Percentiles rank a stretch among this genome's conserved stretches.
phyloP scores from a whole-genome alignment of 2,888 invertebrate species.

The Onthophagus sagittarius region DNA sequence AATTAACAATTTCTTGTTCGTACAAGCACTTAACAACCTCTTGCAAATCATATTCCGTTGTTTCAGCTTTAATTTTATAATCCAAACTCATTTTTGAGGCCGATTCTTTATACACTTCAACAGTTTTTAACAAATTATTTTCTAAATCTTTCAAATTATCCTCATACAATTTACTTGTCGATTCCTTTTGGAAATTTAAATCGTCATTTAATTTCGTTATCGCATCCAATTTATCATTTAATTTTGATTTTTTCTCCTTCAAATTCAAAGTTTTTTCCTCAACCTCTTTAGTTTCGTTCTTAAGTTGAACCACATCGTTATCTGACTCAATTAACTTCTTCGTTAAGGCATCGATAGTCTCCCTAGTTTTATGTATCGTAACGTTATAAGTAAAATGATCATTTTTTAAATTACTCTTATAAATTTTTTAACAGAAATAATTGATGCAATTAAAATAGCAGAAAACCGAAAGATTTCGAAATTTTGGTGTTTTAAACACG shows the following conservation, averaged over 20 bases:
- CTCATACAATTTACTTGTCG: conserved; percentile 36
- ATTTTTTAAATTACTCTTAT: conserved; percentile 44
- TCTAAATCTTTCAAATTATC: conserved; percentile 36
- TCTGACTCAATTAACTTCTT: conserved; percentile 58
- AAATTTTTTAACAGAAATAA: too few relatives aligned
- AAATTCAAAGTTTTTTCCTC: conserved; percentile 40
- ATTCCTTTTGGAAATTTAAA: conserved; percentile 41
- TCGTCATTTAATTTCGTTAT: conserved; percentile 37
- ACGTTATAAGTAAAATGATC: conserved; percentile 58
- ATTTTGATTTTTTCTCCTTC: conserved; percentile 38
- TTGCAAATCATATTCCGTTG: conserved; percentile 21
- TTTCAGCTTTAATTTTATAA: conserved; percentile 24
- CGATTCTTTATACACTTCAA: conserved; percentile 27
- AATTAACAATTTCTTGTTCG: conserved; percentile 19
- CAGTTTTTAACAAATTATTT: conserved; percentile 36
- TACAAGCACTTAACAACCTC: conserved; percentile 19
- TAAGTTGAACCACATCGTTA: conserved; percentile 56
- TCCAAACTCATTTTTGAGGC: conserved; percentile 19
- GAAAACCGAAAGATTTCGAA: too few relatives aligned
- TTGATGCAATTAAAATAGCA: too few relatives aligned
- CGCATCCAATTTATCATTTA: conserved; percentile 37
- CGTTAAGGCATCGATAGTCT: conserved; percentile 58
- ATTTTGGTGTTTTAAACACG: too few relatives aligned
- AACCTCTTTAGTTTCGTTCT: conserved; percentile 43
- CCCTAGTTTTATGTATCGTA: conserved; percentile 57